Evolutionary conservation across 2,113 vertebrate genomes (phyloP), one percentile per base, ranked within the genome.

Genomic region (Scopus umbretta): DNA sequence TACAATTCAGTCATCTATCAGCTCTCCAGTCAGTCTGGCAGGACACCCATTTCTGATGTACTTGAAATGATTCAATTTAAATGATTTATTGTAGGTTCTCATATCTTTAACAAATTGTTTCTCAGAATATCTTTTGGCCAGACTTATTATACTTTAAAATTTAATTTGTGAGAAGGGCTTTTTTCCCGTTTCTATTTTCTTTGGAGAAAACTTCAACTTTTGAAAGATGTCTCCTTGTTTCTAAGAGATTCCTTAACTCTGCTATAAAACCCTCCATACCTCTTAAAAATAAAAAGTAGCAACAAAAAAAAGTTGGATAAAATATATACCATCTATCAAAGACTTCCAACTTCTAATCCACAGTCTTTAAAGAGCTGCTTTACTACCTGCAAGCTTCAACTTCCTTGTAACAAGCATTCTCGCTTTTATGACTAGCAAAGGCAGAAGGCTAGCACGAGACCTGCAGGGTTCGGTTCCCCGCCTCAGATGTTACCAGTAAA

Each of bases 111-210:
- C 45, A 95, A 94, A 92, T 85, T 95, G 66, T 96, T 95, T 94
- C 93, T 95, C 70, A 75, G 73, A 94, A 87, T 95, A 86, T 82
- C 70, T 91, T 96, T 85, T 79, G 70, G 66, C 58, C 91, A 92
- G 90, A 63, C 89, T 89, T 92, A 67, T 92, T 94, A 97, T 80
- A 94, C 80, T 97, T 97, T 75, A 95, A 96, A 97, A 97, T 94
- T 89, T 90, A 94, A 92, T 92, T 96, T 95, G 73, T 2, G 2
- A 87, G 40, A 55, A 55, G 20, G 16, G 4, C 15, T 16, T 2
- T 34, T 78, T 50, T 19, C 13, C 0, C 11, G 23, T 40, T 75
- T 47, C 45, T 79, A 55, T 87, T 92, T 96, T 79, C 86, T 92
- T 79, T 49, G 53, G 43, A 52, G 16, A 58, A 38, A 89, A 22